Base-by-base conservation (phyloP, 2,888 invertebrate genomes). In the Arge pagana region DNA sequence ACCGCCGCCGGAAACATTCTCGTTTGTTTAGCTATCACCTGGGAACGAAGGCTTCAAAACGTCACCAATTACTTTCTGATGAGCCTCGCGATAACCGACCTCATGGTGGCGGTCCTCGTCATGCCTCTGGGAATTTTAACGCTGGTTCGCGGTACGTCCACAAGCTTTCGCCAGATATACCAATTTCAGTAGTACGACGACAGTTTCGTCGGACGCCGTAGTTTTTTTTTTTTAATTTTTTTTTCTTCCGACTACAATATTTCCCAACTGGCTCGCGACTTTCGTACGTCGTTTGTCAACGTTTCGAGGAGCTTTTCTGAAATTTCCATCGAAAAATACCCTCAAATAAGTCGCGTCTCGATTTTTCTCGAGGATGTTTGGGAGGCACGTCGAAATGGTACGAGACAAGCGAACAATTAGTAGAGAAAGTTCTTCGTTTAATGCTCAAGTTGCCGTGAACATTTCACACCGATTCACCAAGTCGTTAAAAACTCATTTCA, bases 51-150 rank as follows among this genome's bases (percentile, higher is more conserved):
- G 11, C 80, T 97, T 55, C 96, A 97, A 78, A 97, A 95, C 81
- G 94, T 96, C 54, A 97, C 96, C 67, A 97, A 97, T 79, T 96
- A 96, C 77, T 97, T 97, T 74, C 82, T 97, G 68, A 90, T 96
- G 87, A 96, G 96, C 4, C 78, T 97, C 71, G 96, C 96, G 48
- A 89, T 96, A 61, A 96, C 96, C 10, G 97, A 97, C 78, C 83
- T 96, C 41, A 87, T 97, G 81, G 96, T 97, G 2, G 95, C 95
- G 35, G 84, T 95, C 18, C 80, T 96, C 62, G 97, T 97, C 59
- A 97, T 97, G 97, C 97, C 97, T 1, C 80, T 96, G 57, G 93
- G 94, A 43, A 92, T 92, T 65, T 77, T 92, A 57, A 90, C 90
- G 4, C 79, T 92, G 53, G 86, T 91, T 11, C 80, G 85, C 81